Evolutionary conservation across 2,797 vertebrate genomes (phyloP).

Genomic region (Danio tinwini): DNA sequence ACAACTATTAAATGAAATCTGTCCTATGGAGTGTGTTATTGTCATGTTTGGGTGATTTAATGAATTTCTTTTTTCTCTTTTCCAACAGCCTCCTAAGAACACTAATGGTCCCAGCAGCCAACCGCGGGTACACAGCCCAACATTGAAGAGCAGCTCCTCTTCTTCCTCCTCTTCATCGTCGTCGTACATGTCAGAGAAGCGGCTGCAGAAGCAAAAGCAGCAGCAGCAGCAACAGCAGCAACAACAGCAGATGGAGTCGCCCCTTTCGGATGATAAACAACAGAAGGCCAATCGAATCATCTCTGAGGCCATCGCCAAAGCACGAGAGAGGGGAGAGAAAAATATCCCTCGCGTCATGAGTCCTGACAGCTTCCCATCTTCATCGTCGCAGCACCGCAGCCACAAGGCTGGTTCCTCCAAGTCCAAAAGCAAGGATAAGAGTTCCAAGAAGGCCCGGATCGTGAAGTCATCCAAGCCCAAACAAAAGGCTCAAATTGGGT

Average conservation of each 20-base stretch:
- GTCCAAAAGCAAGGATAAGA: conserved; percentile 88
- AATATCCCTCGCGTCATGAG: conserved; percentile 99
- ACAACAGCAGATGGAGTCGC: conserved; percentile 69
- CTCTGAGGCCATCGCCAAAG: conserved; percentile 96
- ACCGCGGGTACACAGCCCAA: conserved; percentile 89
- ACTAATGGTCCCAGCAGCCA: conserved; percentile 90
- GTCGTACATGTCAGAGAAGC: conserved; percentile 86
- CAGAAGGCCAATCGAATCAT: conserved; percentile 99
- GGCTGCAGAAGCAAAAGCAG: conserved; percentile 74
- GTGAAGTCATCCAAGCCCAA: conserved; percentile 89
- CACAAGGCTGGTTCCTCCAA: conserved; percentile 82
- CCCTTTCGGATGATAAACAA: conserved; percentile 87
- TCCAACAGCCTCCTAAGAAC: conserved; percentile 93
- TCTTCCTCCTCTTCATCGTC: conserved; percentile 79
- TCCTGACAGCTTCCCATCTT: conserved; percentile 95
- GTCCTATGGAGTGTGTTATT: background rate
- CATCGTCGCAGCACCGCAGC: conserved; percentile 83
- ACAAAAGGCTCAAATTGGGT: conserved; percentile 97
- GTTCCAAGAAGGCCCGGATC: conserved; percentile 87
- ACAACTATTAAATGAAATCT: background rate
- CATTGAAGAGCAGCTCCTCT: conserved; percentile 86
- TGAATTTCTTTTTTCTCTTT: conserved; percentile 41
- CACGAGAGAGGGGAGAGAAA: conserved; percentile 93
- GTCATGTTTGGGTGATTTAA: conserved; percentile 8
- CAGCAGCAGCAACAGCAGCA: conserved; percentile 44